Percentiles rank a stretch among this genome's conserved stretches.
phyloP scores from a whole-genome alignment of 2,113 vertebrate genomes.

The Lontra canadensis region DNA sequence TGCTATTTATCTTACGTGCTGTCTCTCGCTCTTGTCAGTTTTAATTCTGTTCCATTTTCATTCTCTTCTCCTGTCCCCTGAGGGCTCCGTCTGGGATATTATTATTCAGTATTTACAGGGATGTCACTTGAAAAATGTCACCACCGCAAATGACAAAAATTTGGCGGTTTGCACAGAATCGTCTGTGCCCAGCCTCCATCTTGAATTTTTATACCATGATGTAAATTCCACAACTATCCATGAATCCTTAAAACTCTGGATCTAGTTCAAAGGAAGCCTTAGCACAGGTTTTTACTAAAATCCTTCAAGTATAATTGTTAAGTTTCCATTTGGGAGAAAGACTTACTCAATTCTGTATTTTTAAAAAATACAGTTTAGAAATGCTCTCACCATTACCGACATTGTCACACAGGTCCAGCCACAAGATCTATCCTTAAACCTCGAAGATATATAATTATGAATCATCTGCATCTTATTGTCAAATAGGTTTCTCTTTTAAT shows the following conservation, averaged over 20 bases:
- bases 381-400: neutral
- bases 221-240: slow-evolving; percentile 11
- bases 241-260: slow-evolving; percentile 39
- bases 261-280: slow-evolving; percentile 24
- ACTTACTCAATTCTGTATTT: slow-evolving; percentile 31
- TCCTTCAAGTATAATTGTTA: slow-evolving; percentile 44
- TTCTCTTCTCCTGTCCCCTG: slow-evolving; percentile 65
- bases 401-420: neutral
- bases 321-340: neutral
- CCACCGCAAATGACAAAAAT: slow-evolving; percentile 66
- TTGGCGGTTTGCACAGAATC: slow-evolving; percentile 19
- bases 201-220: slow-evolving; percentile 48
- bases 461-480: neutral
- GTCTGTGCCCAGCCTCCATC: slow-evolving; percentile 14
- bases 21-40: slow-evolving; percentile 73
- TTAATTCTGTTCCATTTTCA: slow-evolving; percentile 70
- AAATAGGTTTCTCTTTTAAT: neutral
- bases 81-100: slow-evolving; percentile 70
- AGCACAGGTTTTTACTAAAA: slow-evolving; percentile 7
- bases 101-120: slow-evolving; percentile 78
- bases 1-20: slow-evolving; percentile 57
- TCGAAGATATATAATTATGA: slow-evolving; percentile 10
- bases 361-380: slow-evolving; percentile 45
- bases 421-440: neutral
- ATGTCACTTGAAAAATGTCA: slow-evolving; percentile 76